Evolutionary conservation across 2,113 vertebrate genomes (phyloP), one percentile per base, ranked within the genome.

Genomic region (Rhynchomys soricoides): DNA sequence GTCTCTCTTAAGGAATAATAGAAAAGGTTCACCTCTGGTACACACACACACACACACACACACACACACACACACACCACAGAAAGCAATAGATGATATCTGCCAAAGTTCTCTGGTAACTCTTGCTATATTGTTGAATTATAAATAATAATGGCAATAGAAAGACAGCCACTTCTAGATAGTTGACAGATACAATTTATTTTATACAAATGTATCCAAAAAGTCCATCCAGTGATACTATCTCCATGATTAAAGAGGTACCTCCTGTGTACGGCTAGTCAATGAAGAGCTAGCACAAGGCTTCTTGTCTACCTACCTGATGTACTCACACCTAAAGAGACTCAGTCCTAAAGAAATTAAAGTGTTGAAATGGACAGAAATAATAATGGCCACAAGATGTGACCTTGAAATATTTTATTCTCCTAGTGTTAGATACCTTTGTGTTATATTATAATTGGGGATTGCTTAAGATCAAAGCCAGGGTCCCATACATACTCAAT

Each of bases 211-310:
- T 19, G 24, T 22, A 50, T 24, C 2, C 31, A 85, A 52, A 59
- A 43, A 3, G 3, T 34, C 43, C 78, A 40, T 59, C 45, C 52
- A 86, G 37, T 55, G 40, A 75, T 93, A 55, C 71, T 52, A 64
- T 37, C 45, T 50, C 10, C 64, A 26, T 52, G 57, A 66, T 79
- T 64, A 78, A 91, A 68, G 48, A 74, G 10, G 37, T 19, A 2
- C 15, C 17, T 75, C 1, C 8, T 26, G 16, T 0, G 0, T 4
- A 22, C n/a, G 10, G 19, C 16, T 79, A n/a, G 31, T 70, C 26
- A 83, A 1, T 11, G 4, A 29, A 55, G 29, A 83, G 31, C 21
- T 90, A 55, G 26, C 16, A 21, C 7, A 62, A 66, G 19, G 37
- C 11, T 29, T 6, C 37, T 62, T 0, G 22, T 26, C 5, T 10